These are phyloP conservation scores for Diadophis punctatus DNA, from an alignment of 2,113 vertebrate species.

Conservation along the genomic window DNA sequence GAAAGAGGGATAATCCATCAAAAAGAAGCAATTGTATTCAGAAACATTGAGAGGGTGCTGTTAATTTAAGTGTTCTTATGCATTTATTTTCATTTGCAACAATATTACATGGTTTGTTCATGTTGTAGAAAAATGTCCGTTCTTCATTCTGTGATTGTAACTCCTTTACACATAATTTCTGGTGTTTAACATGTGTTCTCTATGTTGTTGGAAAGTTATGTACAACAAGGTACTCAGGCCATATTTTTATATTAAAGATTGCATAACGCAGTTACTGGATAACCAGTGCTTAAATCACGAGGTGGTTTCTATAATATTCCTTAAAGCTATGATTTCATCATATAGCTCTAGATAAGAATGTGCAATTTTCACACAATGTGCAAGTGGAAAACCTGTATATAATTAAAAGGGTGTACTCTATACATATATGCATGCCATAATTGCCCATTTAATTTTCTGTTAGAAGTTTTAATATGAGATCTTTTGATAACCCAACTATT, in stretches of 20 bases:
- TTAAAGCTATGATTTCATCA: slow-evolving; percentile 3
- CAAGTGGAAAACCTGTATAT: not conserved
- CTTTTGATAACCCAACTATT: not conserved
- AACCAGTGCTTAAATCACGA: not conserved
- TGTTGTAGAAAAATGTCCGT: not conserved
- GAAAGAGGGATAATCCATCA: not conserved
- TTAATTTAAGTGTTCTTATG: not conserved
- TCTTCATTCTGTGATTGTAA: not conserved
- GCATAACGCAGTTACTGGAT: not conserved
- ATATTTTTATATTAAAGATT: slow-evolving; percentile 7
- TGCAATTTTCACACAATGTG: not conserved
- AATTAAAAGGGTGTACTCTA: slow-evolving; percentile 9
- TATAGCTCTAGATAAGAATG: not conserved
- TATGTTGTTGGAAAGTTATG: not conserved
- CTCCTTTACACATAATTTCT: not conserved
- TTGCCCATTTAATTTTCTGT: slow-evolving; percentile 20
- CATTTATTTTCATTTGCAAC: not conserved
- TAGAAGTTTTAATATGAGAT: not conserved
- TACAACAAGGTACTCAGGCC: not conserved
- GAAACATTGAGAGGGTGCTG: not conserved
- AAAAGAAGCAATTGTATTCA: not conserved
- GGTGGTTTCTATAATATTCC: not conserved
- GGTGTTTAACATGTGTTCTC: not conserved
- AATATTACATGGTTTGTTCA: not conserved
- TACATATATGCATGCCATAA: not conserved